Evolutionary conservation across 1,140 invertebrate species (phyloP).

Genomic region (Brachionus rotundiformis): DNA sequence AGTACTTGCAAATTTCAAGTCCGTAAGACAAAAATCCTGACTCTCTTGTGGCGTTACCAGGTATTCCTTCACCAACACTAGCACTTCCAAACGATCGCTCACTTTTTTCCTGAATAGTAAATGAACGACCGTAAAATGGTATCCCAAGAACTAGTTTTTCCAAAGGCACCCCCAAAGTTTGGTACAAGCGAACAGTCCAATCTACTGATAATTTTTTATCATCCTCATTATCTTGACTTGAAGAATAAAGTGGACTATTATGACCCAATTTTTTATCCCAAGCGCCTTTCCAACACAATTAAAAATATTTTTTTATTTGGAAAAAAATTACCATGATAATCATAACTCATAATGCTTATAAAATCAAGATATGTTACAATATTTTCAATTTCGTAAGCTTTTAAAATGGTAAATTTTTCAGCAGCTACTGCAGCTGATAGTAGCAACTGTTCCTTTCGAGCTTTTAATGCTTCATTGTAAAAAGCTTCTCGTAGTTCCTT

Average conservation of each 20-base stretch:
- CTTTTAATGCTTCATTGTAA: constrained; percentile 54
- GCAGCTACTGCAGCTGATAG: constrained; percentile 56
- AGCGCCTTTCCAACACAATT: background rate
- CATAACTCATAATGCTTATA: constrained; percentile 83
- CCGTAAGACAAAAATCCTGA: constrained; percentile 88
- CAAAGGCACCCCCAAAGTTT: constrained; percentile 73
- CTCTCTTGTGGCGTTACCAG: constrained; percentile 81
- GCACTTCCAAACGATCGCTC: constrained; percentile 82
- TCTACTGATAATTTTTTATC: constrained; percentile 54
- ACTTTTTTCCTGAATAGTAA: constrained; percentile 72
- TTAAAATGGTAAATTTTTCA: constrained; percentile 53
- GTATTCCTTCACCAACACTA: constrained; percentile 72
- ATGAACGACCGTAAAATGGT: constrained; percentile 85
- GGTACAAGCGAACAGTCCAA: constrained; percentile 68
- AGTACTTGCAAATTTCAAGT: constrained; percentile 71
- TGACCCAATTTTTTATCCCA: constrained; percentile 49
- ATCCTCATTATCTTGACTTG: constrained; percentile 26
- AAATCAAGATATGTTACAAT: constrained; percentile 81
- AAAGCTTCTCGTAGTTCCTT: constrained; percentile 47
- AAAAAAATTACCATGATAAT: constrained; percentile 46
- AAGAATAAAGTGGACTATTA: constrained; percentile 49
- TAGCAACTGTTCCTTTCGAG: constrained; percentile 53
- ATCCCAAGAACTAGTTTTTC: constrained; percentile 81
- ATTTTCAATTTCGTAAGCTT: constrained; percentile 75
- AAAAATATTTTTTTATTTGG: background rate